Conservation (phyloP, 2,797 vertebrate genomes). For the Tokudaia tokunoshimensis region DNA sequence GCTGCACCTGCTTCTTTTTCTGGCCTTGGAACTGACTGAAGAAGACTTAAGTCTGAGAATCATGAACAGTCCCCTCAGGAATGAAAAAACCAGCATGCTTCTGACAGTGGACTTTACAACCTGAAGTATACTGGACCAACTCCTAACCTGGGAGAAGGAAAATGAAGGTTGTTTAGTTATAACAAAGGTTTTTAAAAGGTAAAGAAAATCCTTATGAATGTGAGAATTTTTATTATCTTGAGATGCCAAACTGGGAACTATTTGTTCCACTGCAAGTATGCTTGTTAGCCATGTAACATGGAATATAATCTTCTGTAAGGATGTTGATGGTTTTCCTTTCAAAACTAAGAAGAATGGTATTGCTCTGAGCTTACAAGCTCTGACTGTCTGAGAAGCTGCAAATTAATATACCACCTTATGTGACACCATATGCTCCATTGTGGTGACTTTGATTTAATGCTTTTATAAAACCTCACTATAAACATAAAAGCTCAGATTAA, state of each 20-base stretch:
- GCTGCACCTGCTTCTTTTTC: neutral
- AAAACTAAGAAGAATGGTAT: neutral
- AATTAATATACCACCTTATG: constrained; percentile 42
- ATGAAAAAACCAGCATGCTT: neutral
- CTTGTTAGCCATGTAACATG: neutral
- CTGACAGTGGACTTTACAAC: neutral
- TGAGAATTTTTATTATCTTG: neutral
- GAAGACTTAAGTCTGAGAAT: neutral
- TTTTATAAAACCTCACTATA: neutral
- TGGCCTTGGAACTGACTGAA: neutral
- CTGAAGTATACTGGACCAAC: neutral
- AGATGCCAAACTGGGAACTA: neutral
- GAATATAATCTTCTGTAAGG: neutral
- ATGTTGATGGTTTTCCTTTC: neutral
- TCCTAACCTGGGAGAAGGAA: neutral
- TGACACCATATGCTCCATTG: constrained; percentile 20
- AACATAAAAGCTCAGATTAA: neutral
- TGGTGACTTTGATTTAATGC: constrained; percentile 10
- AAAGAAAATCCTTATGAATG: neutral
- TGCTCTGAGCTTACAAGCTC: neutral
- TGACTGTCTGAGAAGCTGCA: neutral
- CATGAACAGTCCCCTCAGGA: neutral
- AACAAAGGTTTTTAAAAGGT: neutral
- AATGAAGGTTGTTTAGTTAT: neutral
- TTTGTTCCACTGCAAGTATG: neutral